These are phyloP conservation scores for Glaucopsyche alexis DNA, from an alignment of 2,888 invertebrate genomes.

Conservation along the genomic window DNA sequence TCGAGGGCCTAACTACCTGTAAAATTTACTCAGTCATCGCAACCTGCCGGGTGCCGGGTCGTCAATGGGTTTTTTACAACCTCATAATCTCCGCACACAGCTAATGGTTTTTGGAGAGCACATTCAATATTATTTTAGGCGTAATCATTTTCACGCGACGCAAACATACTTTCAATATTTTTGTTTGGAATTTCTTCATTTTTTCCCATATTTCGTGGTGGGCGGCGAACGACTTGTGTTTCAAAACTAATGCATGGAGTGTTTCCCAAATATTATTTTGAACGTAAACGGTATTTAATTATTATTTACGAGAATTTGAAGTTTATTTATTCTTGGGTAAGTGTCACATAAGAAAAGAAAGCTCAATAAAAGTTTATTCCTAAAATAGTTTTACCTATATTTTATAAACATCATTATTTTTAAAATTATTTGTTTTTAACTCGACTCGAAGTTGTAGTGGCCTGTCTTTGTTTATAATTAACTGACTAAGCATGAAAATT, in stretches of 20 bases:
- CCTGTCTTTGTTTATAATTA: not conserved
- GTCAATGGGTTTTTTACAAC: constrained; percentile 23
- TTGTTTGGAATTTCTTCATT: constrained; percentile 56
- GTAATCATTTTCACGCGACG: constrained; percentile 71
- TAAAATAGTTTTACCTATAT: no score
- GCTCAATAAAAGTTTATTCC: no score
- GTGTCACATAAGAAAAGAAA: not conserved
- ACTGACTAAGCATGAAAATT: not conserved
- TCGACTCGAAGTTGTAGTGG: not conserved
- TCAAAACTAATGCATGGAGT: not conserved
- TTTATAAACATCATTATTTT: no score
- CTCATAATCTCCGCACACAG: constrained; percentile 25
- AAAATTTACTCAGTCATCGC: constrained; percentile 7
- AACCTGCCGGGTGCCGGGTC: not conserved
- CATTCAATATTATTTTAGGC: constrained; percentile 73
- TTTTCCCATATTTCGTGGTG: constrained; percentile 48
- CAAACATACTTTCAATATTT: constrained; percentile 58
- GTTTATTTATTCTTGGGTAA: not conserved
- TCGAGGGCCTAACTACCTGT: constrained; percentile 17
- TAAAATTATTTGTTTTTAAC: no score
- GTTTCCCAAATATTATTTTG: constrained; percentile 19
- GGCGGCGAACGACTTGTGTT: constrained; percentile 33
- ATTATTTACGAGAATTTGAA: not conserved
- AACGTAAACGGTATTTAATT: constrained; percentile 4
- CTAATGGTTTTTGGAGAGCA: constrained; percentile 47